Evolutionary conservation across 1,140 invertebrate genomes (phyloP).

Genomic region (Holcopasites calliopsidis): DNA sequence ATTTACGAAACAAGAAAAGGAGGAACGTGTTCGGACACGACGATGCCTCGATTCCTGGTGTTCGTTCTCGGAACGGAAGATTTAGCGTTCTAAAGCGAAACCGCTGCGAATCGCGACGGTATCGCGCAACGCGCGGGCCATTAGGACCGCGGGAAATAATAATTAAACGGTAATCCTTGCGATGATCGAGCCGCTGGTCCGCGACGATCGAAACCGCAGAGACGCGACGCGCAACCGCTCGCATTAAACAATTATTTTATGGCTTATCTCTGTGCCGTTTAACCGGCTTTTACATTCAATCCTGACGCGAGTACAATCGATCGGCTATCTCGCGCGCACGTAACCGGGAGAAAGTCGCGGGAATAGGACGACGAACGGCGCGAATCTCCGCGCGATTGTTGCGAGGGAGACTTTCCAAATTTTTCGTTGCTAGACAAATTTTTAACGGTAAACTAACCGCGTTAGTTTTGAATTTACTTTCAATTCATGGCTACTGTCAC

Average conservation of each 20-base stretch:
- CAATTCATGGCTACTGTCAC: too few relatives aligned
- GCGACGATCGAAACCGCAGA: slow-evolving; percentile 50
- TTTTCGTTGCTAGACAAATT: background rate
- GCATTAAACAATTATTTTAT: slow-evolving; percentile 58
- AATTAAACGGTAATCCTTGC: slow-evolving; percentile 54
- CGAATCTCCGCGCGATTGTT: slow-evolving; percentile 8
- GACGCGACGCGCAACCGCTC: slow-evolving; percentile 44
- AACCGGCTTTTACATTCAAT: slow-evolving; percentile 10
- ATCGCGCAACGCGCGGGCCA: background rate
- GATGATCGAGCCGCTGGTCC: slow-evolving; percentile 45
- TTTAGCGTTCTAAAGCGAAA: background rate
- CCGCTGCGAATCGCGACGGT: background rate
- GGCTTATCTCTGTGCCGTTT: slow-evolving; percentile 51
- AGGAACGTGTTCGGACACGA: background rate
- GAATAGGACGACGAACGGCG: slow-evolving; percentile 45
- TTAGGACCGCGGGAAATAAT: slow-evolving; percentile 36
- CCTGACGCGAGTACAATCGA: background rate
- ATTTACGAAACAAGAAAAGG: background rate
- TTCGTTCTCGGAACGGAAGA: too few relatives aligned
- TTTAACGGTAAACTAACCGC: background rate
- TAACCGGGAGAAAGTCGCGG: slow-evolving; percentile 33
- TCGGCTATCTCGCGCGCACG: slow-evolving; percentile 8
- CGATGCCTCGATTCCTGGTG: too few relatives aligned
- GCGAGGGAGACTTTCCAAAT: slow-evolving; percentile 1
- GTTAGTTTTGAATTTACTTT: background rate